Percentiles rank a stretch among this genome's conserved stretches.
phyloP scores from a whole-genome alignment of 2,888 invertebrate species.

The Acanthosepion lycidas region DNA sequence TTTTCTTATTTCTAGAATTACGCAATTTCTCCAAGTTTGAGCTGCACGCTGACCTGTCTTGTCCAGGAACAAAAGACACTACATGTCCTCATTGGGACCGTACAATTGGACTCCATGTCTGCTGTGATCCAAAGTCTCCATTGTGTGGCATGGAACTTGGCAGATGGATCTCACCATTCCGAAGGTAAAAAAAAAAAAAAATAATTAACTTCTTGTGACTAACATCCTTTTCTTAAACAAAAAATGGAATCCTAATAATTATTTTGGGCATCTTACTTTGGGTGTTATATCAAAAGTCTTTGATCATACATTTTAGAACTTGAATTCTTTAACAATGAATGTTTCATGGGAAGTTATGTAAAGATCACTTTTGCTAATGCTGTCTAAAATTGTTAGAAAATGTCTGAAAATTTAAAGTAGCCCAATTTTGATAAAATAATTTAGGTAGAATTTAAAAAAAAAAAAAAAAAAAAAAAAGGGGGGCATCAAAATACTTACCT shows the following conservation, averaged over 20 bases:
- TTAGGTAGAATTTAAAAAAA: too few relatives aligned
- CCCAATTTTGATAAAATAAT: too few relatives aligned
- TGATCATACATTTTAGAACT: too few relatives aligned
- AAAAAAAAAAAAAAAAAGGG: too few relatives aligned
- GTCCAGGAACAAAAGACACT: conserved; percentile 59
- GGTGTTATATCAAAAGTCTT: background rate
- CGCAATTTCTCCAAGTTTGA: conserved; percentile 53
- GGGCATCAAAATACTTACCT: too few relatives aligned
- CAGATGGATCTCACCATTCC: conserved; percentile 64
- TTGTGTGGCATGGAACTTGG: conserved; percentile 63
- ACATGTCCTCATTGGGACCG: conserved; percentile 65
- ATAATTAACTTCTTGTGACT: background rate
- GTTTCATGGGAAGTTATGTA: too few relatives aligned
- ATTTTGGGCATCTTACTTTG: background rate
- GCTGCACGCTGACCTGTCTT: conserved; percentile 61
- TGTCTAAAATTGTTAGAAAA: too few relatives aligned
- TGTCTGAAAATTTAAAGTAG: too few relatives aligned
- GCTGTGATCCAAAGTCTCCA: conserved; percentile 57
- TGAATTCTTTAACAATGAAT: too few relatives aligned
- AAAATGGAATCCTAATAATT: background rate
- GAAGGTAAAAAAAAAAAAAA: conserved; percentile 55
- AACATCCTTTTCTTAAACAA: too few relatives aligned
- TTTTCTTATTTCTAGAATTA: conserved; percentile 53
- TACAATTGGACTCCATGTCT: conserved; percentile 61
- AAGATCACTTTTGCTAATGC: too few relatives aligned